Evolutionary conservation across 2,888 invertebrate genomes (phyloP).

Genomic region (Megaustenia siamemsis): DNA sequence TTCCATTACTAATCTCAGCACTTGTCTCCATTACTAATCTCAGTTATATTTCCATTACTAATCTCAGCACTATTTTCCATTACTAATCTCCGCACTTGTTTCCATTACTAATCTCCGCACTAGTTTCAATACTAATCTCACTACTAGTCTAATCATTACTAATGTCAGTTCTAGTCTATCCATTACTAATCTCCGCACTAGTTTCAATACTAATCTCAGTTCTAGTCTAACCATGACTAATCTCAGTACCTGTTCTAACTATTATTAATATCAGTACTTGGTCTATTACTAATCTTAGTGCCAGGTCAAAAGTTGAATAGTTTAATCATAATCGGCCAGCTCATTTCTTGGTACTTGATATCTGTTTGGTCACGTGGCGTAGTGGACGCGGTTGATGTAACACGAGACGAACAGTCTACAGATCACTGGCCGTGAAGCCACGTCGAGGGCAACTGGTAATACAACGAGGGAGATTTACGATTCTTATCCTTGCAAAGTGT

Average conservation of each 20-base stretch:
- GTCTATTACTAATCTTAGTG: no score
- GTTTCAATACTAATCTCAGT: background rate
- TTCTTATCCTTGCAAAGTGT: background rate
- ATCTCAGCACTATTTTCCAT: no score
- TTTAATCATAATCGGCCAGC: conserved; percentile 14
- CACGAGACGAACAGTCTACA: conserved; percentile 31
- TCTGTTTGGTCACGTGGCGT: conserved; percentile 32
- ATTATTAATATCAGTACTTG: conserved; percentile 22
- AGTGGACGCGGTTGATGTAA: background rate
- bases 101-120: no score
- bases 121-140: background rate
- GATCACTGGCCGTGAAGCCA: conserved; percentile 5
- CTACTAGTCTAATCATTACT: background rate
- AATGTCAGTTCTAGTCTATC: background rate
- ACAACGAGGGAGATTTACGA: conserved; percentile 10
- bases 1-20: no score
- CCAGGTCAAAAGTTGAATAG: conserved; percentile 6
- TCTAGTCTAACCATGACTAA: background rate
- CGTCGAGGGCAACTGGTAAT: background rate
- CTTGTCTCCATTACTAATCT: no score
- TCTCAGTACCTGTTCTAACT: background rate
- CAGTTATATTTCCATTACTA: no score
- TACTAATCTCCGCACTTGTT: no score
- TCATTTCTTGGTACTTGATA: background rate
- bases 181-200: background rate